Percentiles rank a stretch among this genome's conserved stretches.
phyloP scores from a whole-genome alignment of 2,113 vertebrate species.

The Myiopsitta monachus region DNA sequence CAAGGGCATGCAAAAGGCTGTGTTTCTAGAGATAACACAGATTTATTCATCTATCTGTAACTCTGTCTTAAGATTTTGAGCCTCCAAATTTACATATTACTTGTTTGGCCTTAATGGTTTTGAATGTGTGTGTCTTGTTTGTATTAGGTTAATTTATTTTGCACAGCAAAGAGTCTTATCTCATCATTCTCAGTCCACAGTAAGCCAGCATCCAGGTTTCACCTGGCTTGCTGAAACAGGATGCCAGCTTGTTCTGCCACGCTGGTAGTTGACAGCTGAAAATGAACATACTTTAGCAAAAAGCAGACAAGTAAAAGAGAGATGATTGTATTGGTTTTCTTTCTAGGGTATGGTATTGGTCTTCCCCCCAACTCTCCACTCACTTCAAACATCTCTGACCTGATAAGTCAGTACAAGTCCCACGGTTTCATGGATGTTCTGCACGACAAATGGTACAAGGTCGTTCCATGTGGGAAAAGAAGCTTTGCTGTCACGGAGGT shows the following conservation, averaged over 20 bases:
- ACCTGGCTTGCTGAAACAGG: neutral
- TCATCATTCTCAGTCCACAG: neutral
- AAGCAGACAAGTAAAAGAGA: neutral
- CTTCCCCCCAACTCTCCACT: slow-evolving; percentile 93
- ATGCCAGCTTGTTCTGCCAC: neutral
- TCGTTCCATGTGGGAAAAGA: slow-evolving; percentile 95
- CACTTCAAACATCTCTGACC: slow-evolving; percentile 94
- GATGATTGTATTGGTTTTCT: neutral
- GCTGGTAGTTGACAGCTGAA: neutral
- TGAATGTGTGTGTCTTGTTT: neutral
- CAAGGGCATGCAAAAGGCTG: neutral
- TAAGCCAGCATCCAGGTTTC: neutral
- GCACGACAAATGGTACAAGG: slow-evolving; percentile 99
- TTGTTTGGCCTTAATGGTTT: neutral
- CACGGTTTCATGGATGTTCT: slow-evolving; percentile 97
- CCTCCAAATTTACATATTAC: neutral
- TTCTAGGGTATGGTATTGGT: slow-evolving; percentile 93
- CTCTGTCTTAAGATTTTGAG: neutral
- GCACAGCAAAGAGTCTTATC: neutral
- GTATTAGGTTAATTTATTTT: neutral
- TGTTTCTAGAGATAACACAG: neutral
- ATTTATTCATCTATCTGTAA: neutral
- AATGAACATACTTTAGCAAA: neutral
- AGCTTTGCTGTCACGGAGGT: slow-evolving; percentile 97
- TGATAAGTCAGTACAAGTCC: slow-evolving; percentile 97